Evolutionary conservation across 2,888 invertebrate species (phyloP), one percentile per base, ranked within the genome.

Genomic region (Drosophila crucigera): DNA sequence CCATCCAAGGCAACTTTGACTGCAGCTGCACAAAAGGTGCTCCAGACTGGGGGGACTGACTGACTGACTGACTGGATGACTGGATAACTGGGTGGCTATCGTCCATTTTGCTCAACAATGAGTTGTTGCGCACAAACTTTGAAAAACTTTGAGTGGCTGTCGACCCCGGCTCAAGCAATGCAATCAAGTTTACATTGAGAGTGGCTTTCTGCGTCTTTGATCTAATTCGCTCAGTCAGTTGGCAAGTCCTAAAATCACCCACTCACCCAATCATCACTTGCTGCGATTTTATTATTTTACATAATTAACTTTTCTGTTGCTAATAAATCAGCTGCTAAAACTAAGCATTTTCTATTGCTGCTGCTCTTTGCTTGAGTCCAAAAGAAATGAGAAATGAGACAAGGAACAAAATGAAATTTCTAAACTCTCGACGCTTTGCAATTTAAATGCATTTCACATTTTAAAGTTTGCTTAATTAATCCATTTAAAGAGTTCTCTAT

Each of bases 151-250:
- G 49, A 73, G 58, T 53, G 66, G 41, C 56, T 35, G 41, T n/a
- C 67, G 39, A 37, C 28, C 41, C 56, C n/a, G 39, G 47, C 68
- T 58, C 56, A 47, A 28, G 58, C 37, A 56, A 22, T 31, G 56
- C 63, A 71, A 61, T 68, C 72, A 68, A 72, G 69, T 84, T 76
- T 72, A 76, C 73, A 76, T 76, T 73, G 74, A 84, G n/a, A 56
- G 82, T 83, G 79, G 76, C 84, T 83, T 84, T 84, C 67, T 69
- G 64, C 79, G 82, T 86, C 76, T 81, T 82, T 76, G 75, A 83
- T 82, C 76, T 79, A 82, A 84, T 76, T 68, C 66, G 54, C 62
- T 53, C 59, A 75, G 63, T n/a, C 47, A 61, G 33, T 47, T 49
- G 11, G 22, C 9, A 39, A 28, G 19, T 54, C 62, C 11, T 33